Percentiles rank a stretch among this genome's conserved stretches.
Conservation (phyloP, 2,888 invertebrate genomes). For the Polydrusus tereticollis region DNA sequence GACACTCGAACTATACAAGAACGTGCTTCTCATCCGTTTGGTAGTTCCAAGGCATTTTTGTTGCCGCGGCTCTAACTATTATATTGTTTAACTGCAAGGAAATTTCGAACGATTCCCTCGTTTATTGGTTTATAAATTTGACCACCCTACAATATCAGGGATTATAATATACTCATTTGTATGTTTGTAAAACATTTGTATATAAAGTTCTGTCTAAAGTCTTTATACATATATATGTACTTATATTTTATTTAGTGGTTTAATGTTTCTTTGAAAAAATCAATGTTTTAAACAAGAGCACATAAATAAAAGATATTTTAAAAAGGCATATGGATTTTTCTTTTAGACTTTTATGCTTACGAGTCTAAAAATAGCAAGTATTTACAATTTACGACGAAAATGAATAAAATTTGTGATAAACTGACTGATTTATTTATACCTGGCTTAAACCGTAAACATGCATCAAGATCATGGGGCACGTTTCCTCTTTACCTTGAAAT, state of each 20-base stretch:
- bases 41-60: too few relatives aligned
- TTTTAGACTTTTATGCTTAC: constrained; percentile 17
- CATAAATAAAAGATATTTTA: constrained; percentile 11
- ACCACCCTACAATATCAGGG: too few relatives aligned
- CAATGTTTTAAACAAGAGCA: constrained; percentile 11
- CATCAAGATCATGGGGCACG: constrained; percentile 22
- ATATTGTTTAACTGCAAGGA: too few relatives aligned
- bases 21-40: too few relatives aligned
- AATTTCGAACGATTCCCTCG: too few relatives aligned
- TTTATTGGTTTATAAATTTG: too few relatives aligned
- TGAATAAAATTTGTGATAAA: constrained; percentile 31
- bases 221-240: background rate
- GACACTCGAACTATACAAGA: too few relatives aligned
- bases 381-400: constrained; percentile 30
- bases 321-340: constrained; percentile 31
- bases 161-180: too few relatives aligned
- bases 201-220: background rate
- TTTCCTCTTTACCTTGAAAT: constrained; percentile 35
- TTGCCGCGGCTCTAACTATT: too few relatives aligned
- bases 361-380: constrained; percentile 24
- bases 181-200: too few relatives aligned
- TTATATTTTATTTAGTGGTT: background rate
- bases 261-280: background rate
- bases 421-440: constrained; percentile 40
- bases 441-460: constrained; percentile 15